Percentiles rank a stretch among this genome's conserved stretches.
These are phyloP conservation scores for Danio rerio DNA, from an alignment of 2,113 vertebrate species.

Conservation along the genomic window DNA sequence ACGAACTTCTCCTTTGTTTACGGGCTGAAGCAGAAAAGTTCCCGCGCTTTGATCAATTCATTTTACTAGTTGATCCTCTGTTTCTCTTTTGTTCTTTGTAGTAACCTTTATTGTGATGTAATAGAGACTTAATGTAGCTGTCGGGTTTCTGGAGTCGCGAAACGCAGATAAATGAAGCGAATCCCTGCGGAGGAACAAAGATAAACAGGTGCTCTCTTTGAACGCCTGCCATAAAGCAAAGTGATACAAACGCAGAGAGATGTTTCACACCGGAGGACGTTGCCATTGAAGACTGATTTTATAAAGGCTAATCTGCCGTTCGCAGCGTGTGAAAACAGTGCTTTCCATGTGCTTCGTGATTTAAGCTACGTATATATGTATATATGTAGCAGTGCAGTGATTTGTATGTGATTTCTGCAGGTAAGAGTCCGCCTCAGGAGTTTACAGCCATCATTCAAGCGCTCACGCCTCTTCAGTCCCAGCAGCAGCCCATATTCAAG, in stretches of 20 bases:
- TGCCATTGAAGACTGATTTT: neutral
- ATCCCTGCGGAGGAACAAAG: conserved; percentile 6
- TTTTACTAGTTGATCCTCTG: conserved; percentile 4
- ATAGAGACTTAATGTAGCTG: conserved; percentile 31
- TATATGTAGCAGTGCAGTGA: neutral
- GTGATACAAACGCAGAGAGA: neutral
- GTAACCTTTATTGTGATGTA: conserved; percentile 36
- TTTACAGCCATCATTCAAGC: conserved; percentile 80
- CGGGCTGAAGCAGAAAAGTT: neutral
- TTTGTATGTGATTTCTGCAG: conserved; percentile 61
- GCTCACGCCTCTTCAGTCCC: conserved; percentile 75
- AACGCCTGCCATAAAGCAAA: conserved; percentile 19
- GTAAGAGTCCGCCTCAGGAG: conserved; percentile 74
- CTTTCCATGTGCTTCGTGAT: neutral
- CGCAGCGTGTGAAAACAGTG: neutral
- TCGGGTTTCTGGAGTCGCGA: neutral
- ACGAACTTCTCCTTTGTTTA: conserved; percentile 10
- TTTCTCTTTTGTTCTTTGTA: conserved; percentile 9
- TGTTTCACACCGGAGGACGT: conserved; percentile 10
- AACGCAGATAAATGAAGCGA: conserved; percentile 22
- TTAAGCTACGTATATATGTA: neutral
- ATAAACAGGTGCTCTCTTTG: conserved; percentile 5
- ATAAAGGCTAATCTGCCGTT: conserved; percentile 7
- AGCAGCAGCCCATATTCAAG: conserved; percentile 77
- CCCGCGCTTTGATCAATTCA: conserved; percentile 18